These are phyloP conservation scores for Diachrysia chrysitis DNA, from an alignment of 2,888 invertebrate genomes.

Conservation along the genomic window DNA sequence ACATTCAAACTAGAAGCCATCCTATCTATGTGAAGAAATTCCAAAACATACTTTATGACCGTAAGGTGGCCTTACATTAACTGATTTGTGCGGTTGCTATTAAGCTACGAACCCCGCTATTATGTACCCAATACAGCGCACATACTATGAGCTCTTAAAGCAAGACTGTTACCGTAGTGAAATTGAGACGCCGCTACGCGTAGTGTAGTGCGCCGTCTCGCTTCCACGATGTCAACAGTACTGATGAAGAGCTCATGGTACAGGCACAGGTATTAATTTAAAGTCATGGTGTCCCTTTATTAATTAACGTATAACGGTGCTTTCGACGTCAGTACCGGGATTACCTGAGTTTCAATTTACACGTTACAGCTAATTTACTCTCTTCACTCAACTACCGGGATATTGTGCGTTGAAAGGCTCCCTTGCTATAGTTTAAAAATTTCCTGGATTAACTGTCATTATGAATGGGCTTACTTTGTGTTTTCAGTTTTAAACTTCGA, in stretches of 20 bases:
- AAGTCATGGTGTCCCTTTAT: slow-evolving; percentile 66
- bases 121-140: slow-evolving; percentile 28
- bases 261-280: slow-evolving; percentile 49
- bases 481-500: slow-evolving; percentile 7
- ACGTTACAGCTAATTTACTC: slow-evolving; percentile 78
- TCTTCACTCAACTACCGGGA: slow-evolving; percentile 53
- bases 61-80: background rate
- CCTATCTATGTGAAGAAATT: background rate
- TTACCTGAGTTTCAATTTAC: slow-evolving; percentile 79
- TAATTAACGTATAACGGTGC: slow-evolving; percentile 62
- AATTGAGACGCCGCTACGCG: no score
- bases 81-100: slow-evolving; percentile 7
- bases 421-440: slow-evolving; percentile 52
- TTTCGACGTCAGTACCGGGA: slow-evolving; percentile 59
- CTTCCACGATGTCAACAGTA: no score
- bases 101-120: background rate
- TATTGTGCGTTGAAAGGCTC: slow-evolving; percentile 54
- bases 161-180: no score
- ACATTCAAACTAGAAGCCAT: no score
- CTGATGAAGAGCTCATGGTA: no score
- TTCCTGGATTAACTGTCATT: slow-evolving; percentile 43
- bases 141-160: no score
- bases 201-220: no score
- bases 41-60: background rate
- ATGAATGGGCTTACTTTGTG: slow-evolving; percentile 30